Evolutionary conservation across 2,888 invertebrate species (phyloP), one percentile per base, ranked within the genome.

Genomic region (Hybos culiciformis): DNA sequence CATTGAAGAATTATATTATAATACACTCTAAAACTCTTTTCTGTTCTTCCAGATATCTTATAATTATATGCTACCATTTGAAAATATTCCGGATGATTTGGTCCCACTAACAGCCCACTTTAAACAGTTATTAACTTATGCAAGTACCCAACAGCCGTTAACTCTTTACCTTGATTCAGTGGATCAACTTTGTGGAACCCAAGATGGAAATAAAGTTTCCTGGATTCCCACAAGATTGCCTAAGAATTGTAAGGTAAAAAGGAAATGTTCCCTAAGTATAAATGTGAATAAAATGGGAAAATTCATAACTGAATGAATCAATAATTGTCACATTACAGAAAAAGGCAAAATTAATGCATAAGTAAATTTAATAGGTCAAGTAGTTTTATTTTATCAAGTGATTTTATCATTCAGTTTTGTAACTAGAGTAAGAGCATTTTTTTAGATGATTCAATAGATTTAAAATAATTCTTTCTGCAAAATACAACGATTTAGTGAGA

Each of bases 71-170:
- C 69, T 91, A 32, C 83, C 90, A 1, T 88, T 90, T 62, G 92
- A 93, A 59, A 83, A 86, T 42, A 93, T 96, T 43, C 97, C 97
- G 0, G 92, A 93, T 56, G 97, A 97, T 62, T 68, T 97, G 53
- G 93, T 96, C 21, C 94, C 94, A 2, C 70, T 97, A 29, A 93
- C 93, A 6, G 92, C 92, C 1, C 86, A 94, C 67, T 93, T 97
- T 69, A 97, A 97, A 67, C 86, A 92, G 54, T 73, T 97, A 37
- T 68, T 96, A 45, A 83, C 85, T 7, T 74, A 83, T 63, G 91
- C 91, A 0, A 81, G 75, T 1, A 66, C 73, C 48, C 81, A 85
- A 53, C 87, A 90, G 56, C 94, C 96, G 0, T 69, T 97, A 36
- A 74, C 93, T 0, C 70, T 98, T 34, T 93, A 92, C 62, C 68